Evolutionary conservation across 2,888 invertebrate genomes (phyloP), one percentile per base, ranked within the genome.

Genomic region (Micoletzkya japonica): DNA sequence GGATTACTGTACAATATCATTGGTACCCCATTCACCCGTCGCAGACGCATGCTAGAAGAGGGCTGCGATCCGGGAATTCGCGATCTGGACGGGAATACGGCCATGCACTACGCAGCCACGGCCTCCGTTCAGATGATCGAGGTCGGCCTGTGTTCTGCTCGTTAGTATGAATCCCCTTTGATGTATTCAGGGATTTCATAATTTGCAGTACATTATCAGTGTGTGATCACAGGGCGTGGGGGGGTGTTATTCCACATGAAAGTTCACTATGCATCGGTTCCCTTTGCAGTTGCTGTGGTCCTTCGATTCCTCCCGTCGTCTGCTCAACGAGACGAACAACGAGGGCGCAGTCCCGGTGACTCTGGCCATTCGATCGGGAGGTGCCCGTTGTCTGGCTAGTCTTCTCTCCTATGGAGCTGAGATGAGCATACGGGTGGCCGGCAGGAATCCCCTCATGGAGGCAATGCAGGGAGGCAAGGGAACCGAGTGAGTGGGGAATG

Each of bases 81-180:
- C 0, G 97, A 97, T 87, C 91, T 93, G 77, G 93, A 95, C 86
- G 94, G 94, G 26, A 96, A 96, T 20, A 94, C 92, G 82, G 95
- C 96, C 0, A 88, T 98, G 68, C 97, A 97, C 87, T 97, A 97
- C 87, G 96, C 96, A 0, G 94, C 96, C n/a, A 95, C 96, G 88
- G 94, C 95, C 91, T 94, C 95, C 85, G 94, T 85, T 4, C 77
- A 76, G 56, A 79, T 84, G 79, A 58, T 84, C 26, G 81, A 84
- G 71, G 80, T 80, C 36, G 2, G 39, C n/a, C n/a, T n/a, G n/a
- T n/a, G n/a, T n/a, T n/a, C n/a, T n/a, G n/a, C n/a, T n/a, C n/a
- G n/a, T n/a, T n/a, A n/a, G n/a, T n/a, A n/a, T n/a, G n/a, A n/a
- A n/a, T n/a, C 10, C 44, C 10, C 10, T 14, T 14, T 44, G 44